phyloP scores from a whole-genome alignment of 2,113 vertebrate species.

The Pica pica region DNA sequence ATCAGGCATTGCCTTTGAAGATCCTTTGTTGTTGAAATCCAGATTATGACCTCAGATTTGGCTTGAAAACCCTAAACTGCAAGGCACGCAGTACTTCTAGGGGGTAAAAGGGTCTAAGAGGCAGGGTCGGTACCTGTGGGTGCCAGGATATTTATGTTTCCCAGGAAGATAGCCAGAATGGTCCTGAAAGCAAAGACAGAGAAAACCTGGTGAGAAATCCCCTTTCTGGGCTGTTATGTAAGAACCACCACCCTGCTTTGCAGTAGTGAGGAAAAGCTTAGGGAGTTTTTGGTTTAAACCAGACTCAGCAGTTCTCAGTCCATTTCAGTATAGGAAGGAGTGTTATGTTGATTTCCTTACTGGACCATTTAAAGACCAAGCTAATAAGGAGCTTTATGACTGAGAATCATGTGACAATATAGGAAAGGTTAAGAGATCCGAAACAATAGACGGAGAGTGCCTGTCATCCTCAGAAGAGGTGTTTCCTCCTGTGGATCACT shows the following conservation, averaged over 20 bases:
- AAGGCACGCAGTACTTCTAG: background rate
- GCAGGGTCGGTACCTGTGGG: background rate
- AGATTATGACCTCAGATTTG: background rate
- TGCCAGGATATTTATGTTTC: background rate
- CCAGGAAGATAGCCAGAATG: background rate
- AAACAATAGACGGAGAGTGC: background rate
- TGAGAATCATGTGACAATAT: background rate
- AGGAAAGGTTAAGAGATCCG: background rate
- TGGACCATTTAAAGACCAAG: background rate
- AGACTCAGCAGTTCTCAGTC: background rate
- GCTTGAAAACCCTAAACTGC: background rate
- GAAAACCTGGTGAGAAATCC: background rate
- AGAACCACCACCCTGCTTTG: background rate
- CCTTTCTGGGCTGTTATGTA: background rate
- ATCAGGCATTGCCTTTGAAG: conserved; percentile 12
- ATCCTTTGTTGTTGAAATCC: background rate
- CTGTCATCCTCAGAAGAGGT: background rate
- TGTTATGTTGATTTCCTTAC: background rate
- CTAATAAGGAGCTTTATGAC: background rate
- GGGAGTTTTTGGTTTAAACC: background rate
- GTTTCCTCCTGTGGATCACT: background rate
- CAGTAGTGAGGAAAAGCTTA: background rate
- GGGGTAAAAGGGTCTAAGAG: background rate
- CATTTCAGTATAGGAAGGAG: background rate
- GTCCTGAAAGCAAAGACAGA: background rate